Conservation (phyloP, 2,888 invertebrate species). For the Apodemia duryi region DNA sequence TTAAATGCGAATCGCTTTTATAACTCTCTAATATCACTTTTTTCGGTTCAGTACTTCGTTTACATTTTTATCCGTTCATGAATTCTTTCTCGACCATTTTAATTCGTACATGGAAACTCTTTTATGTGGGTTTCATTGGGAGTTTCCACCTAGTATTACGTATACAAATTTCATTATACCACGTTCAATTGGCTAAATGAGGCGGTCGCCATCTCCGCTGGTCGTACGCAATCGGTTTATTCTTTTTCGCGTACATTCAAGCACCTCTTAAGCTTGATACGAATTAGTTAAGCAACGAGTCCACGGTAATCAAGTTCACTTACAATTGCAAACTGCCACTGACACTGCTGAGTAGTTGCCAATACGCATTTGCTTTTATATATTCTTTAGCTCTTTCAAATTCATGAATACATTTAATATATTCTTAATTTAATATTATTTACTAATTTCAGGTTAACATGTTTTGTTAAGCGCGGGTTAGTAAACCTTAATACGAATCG, state of each 20-base stretch:
- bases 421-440: too few relatives aligned
- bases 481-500: too few relatives aligned
- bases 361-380: slow-evolving; percentile 53
- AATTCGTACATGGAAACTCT: slow-evolving; percentile 56
- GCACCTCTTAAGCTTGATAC: slow-evolving; percentile 54
- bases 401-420: slow-evolving; percentile 15
- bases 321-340: slow-evolving; percentile 64
- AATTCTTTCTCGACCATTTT: slow-evolving; percentile 44
- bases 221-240: slow-evolving; percentile 48
- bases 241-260: slow-evolving; percentile 43
- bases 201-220: slow-evolving; percentile 36
- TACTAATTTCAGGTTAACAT: not conserved
- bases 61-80: slow-evolving; percentile 56
- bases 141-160: slow-evolving; percentile 44
- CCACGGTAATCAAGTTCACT: slow-evolving; percentile 56
- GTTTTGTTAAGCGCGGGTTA: not conserved
- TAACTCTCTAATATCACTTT: slow-evolving; percentile 40
- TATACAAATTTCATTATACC: slow-evolving; percentile 54
- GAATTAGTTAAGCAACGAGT: slow-evolving; percentile 67
- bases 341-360: slow-evolving; percentile 56
- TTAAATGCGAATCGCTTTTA: slow-evolving; percentile 57
- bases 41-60: slow-evolving; percentile 50
- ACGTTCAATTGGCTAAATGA: slow-evolving; percentile 51
- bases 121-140: slow-evolving; percentile 45
- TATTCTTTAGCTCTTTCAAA: slow-evolving; percentile 35